Base-by-base conservation (phyloP, 2,797 vertebrate genomes). In the Spinibarbus caldwelli region DNA sequence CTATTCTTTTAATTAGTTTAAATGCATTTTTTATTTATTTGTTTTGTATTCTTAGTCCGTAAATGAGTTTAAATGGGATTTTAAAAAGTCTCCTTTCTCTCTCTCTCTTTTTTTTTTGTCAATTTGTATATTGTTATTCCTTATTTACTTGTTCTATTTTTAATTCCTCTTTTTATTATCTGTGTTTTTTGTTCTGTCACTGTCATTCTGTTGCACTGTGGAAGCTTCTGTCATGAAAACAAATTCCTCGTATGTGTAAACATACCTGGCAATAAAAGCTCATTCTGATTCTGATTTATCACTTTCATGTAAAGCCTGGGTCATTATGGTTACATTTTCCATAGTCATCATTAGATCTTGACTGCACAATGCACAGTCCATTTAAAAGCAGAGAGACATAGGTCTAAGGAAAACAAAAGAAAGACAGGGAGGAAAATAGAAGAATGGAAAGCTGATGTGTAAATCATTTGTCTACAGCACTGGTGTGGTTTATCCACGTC, bases 361-460 rank as follows among this genome's bases (percentile, higher is more conserved):
- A 78, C 36, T 75, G 31, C 81, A 19, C 49, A 45, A 59, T 70
- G 36, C 54, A 36, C 19, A 52, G 52, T 62, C 34, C 43, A 68
- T 38, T 78, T 73, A 81, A 47, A 47, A 23, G 7, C 29, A 82
- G 31, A 47, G n/a, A 57, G 75, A 26, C 11, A 77, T 11, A 68
- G 66, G 71, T 41, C 19, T 31, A 80, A 62, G 78, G 36, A 64
- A 26, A 21, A 47, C 41, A 54, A 31, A 19, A 80, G 29, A 70
- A 12, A 82, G 47, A 87, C 59, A 45, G 17, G 11, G 62, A 77
- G 49, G 59, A n/a, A 76, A 77, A 89, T 89, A 89, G 85, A 78
- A 89, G 82, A 92, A 89, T 88, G 81, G 64, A 71, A 54, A 52
- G 75, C 82, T 85, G 82, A 87, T 88, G 86, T 87, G 85, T 87